These are phyloP conservation scores for Rhyacophila brunnea DNA, from an alignment of 1,140 invertebrate genomes.

Conservation along the genomic window DNA sequence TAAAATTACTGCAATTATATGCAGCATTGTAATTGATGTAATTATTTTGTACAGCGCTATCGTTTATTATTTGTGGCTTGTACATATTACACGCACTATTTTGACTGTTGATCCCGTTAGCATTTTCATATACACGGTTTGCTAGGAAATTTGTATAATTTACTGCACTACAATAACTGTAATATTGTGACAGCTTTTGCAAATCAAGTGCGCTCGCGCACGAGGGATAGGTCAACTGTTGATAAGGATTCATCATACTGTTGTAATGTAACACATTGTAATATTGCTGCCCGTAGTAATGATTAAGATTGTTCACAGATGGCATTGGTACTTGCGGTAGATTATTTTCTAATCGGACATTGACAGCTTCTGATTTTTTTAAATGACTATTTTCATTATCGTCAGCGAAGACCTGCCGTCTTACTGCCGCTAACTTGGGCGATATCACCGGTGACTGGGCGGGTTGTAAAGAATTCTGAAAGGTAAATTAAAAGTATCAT, in stretches of 20 bases:
- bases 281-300: conserved; percentile 10
- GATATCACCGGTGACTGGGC: conserved; percentile 6
- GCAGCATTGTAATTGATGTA: conserved; percentile 15
- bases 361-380: no score
- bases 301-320: background rate
- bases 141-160: conserved; percentile 7
- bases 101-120: background rate
- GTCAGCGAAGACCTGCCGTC: conserved; percentile 19
- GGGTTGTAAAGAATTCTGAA: conserved; percentile 9
- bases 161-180: background rate
- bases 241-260: conserved; percentile 3
- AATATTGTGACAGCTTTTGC: conserved; percentile 11
- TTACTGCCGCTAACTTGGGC: conserved; percentile 20
- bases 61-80: conserved; percentile 6
- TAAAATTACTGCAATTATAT: background rate
- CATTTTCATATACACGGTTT: conserved; percentile 9
- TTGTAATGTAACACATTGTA: conserved; percentile 20
- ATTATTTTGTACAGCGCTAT: conserved; percentile 10
- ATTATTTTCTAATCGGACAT: background rate
- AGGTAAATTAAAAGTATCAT: no score
- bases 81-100: conserved; percentile 12
- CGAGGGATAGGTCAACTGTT: background rate
- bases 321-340: conserved; percentile 3
- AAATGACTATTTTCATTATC: conserved; percentile 10
- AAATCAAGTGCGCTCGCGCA: conserved; percentile 1